Evolutionary conservation across 2,797 vertebrate species (phyloP), one percentile per base, ranked within the genome.

Genomic region (Thalassophryne amazonica): DNA sequence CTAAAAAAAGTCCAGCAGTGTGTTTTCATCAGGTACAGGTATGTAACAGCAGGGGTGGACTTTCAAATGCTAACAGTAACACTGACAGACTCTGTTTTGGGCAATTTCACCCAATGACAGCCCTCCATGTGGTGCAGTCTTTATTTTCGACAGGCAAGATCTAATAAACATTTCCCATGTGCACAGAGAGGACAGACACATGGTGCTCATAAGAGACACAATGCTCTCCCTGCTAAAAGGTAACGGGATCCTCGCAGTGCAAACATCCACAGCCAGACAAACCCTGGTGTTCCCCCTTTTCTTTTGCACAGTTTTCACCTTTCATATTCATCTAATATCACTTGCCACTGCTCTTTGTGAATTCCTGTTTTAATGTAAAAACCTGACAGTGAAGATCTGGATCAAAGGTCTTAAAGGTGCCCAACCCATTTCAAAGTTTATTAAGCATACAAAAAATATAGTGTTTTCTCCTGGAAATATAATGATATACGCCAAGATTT

Each of bases 171-270:
- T 49, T 64, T 38, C 63, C 65, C 34, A 43, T 60, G 64, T 67
- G 73, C 55, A 58, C 35, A 30, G 24, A 46, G 59, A 65, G 76
- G 73, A 68, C 34, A 32, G 59, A 81, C 83, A 83, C 80, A 85
- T 85, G 85, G 78, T 74, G 64, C 74, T 83, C 66, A 88, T 85
- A 75, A 86, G 65, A 30, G 11, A 68, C 66, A 78, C 58, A 73
- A 63, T 63, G 64, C 54, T 58, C 54, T 59, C 46, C 31, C 35
- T 42, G 58, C 61, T 69, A 51, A 63, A 71, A 69, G 60, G 66
- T 80, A 85, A 85, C 66, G 50, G 57, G 84, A 84, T 78, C 65
- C 74, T 60, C 46, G 43, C 35, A 30, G 62, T 31, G 35, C 50
- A 69, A 47, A 70, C 34, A 51, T 37, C 33, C 60, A 60, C 55